Percentiles rank a stretch among this genome's conserved stretches.
Evolutionary conservation across 2,113 vertebrate genomes (phyloP).

Genomic region (western clawed frog (Xenopus tropicalis)): DNA sequence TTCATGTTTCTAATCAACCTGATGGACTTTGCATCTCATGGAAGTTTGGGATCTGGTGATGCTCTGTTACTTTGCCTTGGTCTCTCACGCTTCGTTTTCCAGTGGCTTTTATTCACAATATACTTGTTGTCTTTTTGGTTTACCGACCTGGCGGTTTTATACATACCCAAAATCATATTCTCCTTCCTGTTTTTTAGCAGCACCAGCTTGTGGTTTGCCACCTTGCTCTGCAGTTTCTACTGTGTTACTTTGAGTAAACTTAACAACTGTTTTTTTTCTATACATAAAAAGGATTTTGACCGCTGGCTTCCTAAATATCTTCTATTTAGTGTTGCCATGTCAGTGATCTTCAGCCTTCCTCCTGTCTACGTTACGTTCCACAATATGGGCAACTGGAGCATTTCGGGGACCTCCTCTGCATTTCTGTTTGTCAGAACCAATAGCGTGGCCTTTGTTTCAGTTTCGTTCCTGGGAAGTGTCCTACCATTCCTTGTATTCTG

Average conservation of each 20-base stretch:
- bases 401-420: too few species aligned
- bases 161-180: neutral
- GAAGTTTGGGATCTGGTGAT: neutral
- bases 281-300: neutral
- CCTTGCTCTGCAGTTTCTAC: neutral
- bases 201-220: constrained; percentile 3
- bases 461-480: neutral
- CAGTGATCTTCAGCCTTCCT: neutral
- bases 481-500: neutral
- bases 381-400: too few species aligned
- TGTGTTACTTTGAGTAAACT: neutral
- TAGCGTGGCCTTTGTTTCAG: neutral
- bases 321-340: neutral
- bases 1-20: neutral
- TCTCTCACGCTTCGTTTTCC: neutral
- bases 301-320: neutral
- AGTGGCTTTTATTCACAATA: neutral
- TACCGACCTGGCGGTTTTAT: neutral
- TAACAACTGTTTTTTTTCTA: neutral
- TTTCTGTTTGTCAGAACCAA: neutral
- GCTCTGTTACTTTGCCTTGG: neutral
- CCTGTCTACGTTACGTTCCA: neutral
- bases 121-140: neutral
- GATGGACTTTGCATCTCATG: neutral
- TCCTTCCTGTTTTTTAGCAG: neutral